Evolutionary conservation across 2,113 vertebrate genomes (phyloP).

Genomic region (Pangasianodon gigas): DNA sequence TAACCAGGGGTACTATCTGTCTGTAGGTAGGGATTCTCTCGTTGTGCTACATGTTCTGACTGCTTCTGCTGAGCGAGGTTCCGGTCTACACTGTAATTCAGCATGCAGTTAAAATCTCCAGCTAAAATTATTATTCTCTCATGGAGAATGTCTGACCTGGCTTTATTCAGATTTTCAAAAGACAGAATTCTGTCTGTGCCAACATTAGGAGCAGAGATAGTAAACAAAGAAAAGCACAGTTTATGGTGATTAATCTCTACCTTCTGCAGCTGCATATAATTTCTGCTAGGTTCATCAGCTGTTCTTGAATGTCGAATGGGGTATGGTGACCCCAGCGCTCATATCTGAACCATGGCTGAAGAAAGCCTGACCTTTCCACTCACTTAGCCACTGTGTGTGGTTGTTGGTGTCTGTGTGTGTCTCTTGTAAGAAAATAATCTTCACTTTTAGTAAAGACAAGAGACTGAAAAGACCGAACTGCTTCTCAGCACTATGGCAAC

Average conservation of each 20-base stretch:
- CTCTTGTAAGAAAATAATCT: neutral
- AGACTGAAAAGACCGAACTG: neutral
- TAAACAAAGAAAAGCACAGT: neutral
- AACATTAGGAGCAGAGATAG: neutral
- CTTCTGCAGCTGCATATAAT: no score
- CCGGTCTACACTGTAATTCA: no score
- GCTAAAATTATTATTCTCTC: neutral
- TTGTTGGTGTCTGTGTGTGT: neutral
- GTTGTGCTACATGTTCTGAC: neutral
- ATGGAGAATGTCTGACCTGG: neutral
- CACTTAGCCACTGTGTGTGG: neutral
- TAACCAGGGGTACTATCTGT: neutral
- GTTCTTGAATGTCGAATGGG: neutral
- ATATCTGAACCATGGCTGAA: neutral
- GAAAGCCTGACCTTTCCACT: slow-evolving; percentile 6
- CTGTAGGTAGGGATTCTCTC: neutral
- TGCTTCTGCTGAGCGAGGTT: neutral
- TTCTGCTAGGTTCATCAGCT: neutral
- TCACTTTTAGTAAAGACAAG: neutral
- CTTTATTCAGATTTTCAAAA: neutral
- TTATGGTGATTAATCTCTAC: neutral
- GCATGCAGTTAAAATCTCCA: neutral
- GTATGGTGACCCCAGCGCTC: neutral
- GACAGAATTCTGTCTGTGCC: neutral
- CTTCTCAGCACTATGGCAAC: neutral